A percentile compares a stretch with the other conserved stretches of the same genome.
phyloP scores from a whole-genome alignment of 2,113 vertebrate genomes.

The Silurus meridionalis region DNA sequence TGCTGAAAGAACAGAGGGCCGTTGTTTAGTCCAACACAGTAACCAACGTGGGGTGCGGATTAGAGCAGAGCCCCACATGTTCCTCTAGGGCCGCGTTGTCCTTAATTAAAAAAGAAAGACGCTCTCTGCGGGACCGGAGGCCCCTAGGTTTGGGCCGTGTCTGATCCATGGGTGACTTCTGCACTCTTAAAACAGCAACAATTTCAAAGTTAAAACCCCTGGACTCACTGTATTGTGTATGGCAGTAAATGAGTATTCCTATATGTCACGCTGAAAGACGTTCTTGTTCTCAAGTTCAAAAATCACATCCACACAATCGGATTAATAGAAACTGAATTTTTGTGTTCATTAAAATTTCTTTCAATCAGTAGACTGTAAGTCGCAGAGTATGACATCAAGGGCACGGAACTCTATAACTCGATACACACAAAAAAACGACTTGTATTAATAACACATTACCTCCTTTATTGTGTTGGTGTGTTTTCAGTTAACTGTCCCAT shows the following conservation, averaged over 20 bases:
- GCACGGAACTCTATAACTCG: not conserved
- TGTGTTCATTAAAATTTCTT: not conserved
- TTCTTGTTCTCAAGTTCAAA: not conserved
- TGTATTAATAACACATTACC: too few species aligned
- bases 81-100: slow-evolving; percentile 60
- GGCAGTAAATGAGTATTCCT: not conserved
- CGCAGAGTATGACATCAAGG: not conserved
- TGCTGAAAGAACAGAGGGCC: slow-evolving; percentile 56
- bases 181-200: slow-evolving; percentile 63
- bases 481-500: slow-evolving; percentile 36
- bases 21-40: slow-evolving; percentile 63
- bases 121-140: slow-evolving; percentile 62
- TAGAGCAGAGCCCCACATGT: slow-evolving; percentile 72
- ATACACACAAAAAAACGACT: too few species aligned
- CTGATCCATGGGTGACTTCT: slow-evolving; percentile 68
- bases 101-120: slow-evolving; percentile 75
- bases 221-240: slow-evolving; percentile 50
- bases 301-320: not conserved
- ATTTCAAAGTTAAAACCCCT: slow-evolving; percentile 63
- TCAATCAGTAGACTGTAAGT: not conserved
- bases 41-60: slow-evolving; percentile 66
- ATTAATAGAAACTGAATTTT: not conserved
- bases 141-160: slow-evolving; percentile 56
- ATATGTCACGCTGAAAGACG: not conserved
- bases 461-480: not conserved